phyloP scores from a whole-genome alignment of 2,113 vertebrate genomes.

The Syrmaticus mikado region DNA sequence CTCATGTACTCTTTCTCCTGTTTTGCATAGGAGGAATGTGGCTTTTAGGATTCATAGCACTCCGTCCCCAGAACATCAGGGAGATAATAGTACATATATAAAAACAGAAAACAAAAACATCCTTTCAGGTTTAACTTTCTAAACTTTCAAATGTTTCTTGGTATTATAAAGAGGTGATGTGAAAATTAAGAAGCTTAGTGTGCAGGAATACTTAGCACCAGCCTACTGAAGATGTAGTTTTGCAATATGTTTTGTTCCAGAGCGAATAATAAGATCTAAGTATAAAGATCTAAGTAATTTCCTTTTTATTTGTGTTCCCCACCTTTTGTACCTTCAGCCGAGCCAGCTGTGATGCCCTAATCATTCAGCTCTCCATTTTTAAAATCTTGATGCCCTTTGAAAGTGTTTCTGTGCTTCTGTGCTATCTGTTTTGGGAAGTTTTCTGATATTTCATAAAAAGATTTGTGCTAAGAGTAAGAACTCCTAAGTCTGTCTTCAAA shows the following conservation, averaged over 20 bases:
- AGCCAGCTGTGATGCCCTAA: neutral
- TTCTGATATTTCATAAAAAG: neutral
- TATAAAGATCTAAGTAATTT: neutral
- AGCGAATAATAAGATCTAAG: neutral
- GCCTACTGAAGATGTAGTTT: neutral
- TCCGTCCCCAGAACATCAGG: neutral
- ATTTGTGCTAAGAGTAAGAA: neutral
- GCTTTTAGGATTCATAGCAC: neutral
- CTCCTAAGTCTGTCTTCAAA: neutral
- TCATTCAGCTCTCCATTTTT: neutral
- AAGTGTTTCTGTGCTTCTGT: neutral
- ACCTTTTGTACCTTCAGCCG: neutral
- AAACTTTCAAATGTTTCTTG: neutral
- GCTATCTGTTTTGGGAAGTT: neutral
- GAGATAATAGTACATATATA: neutral
- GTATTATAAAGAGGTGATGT: neutral
- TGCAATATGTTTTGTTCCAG: neutral
- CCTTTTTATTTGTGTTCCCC: neutral
- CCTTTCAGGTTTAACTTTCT: neutral
- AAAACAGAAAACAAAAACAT: neutral
- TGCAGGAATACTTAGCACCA: neutral
- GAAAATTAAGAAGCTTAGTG: neutral
- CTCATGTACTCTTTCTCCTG: neutral
- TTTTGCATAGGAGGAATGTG: neutral
- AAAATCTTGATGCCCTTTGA: rapidly evolving